Evolutionary conservation across 1,140 invertebrate genomes (phyloP), one percentile per base, ranked within the genome.

Genomic region (Microplitis mediator): DNA sequence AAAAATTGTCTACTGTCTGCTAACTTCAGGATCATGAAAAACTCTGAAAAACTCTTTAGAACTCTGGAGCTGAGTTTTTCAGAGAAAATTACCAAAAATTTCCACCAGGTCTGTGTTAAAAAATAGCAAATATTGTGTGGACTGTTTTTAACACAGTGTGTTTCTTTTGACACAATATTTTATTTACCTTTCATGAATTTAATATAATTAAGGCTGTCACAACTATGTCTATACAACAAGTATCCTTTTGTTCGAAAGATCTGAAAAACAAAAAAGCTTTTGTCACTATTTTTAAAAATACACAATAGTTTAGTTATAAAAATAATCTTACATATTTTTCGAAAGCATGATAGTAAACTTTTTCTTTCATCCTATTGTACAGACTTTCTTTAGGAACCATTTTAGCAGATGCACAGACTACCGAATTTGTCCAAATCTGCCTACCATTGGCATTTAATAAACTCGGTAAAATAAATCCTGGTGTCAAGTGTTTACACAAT

Each of bases 131-230:
- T 23, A 23, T 23, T 23, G 23, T 23, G 23, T 23, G 2, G 23
- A 23, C 23, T n/a, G n/a, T n/a, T 1, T 23, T 23, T 23, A 23
- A 23, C 23, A 23, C 23, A 23, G n/a, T n/a, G n/a, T n/a, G n/a
- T n/a, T n/a, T n/a, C 0, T 23, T 23, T 23, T 23, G 2, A 23
- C 23, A 23, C 23, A 23, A 11, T 23, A 50, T 65, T 51, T 3
- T 58, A 68, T 62, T 23, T 63, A 77, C 76, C 76, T 72, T 69
- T 62, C 13, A 75, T 70, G 65, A 77, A 74, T 31, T 39, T 8
- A 2, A 56, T n/a, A 67, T 78, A 78, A 62, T 81, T 74, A 31
- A 81, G 58, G 16, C 69, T 69, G 62, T 81, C 75, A 36, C 74
- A 74, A 13, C 76, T 58, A 61, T 64, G 36, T 74, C 80, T 76